These are phyloP conservation scores for Podargus strigoides DNA, from an alignment of 2,797 vertebrate genomes.

Conservation along the genomic window DNA sequence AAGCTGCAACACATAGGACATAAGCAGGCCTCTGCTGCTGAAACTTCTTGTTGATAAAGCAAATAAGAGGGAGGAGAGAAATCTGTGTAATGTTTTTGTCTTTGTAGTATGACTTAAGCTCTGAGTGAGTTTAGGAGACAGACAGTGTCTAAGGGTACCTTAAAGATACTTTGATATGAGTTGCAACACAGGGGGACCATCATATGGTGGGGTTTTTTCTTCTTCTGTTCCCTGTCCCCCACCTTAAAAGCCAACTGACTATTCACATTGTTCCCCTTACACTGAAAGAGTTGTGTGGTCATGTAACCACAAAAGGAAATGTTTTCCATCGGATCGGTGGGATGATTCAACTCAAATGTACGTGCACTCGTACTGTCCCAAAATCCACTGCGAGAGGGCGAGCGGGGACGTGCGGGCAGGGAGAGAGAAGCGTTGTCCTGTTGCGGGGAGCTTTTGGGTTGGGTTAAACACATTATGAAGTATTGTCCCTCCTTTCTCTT, in stretches of 20 bases:
- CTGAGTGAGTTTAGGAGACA: neutral
- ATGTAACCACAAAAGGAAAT: slow-evolving; percentile 36
- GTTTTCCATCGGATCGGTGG: neutral
- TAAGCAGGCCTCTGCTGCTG: neutral
- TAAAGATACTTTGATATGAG: neutral
- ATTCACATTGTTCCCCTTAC: neutral
- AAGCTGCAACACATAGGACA: neutral
- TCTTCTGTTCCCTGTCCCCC: neutral
- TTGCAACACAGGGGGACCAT: neutral
- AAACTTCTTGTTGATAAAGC: neutral
- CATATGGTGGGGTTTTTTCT: neutral
- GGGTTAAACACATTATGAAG: neutral
- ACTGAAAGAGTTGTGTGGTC: neutral
- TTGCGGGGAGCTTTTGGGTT: neutral
- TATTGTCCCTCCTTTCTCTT: neutral
- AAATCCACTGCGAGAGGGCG: fast-evolving
- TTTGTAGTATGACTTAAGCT: neutral
- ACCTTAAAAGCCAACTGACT: neutral
- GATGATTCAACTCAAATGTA: slow-evolving; percentile 38
- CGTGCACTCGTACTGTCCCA: neutral
- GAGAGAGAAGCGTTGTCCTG: neutral
- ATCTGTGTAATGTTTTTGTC: neutral
- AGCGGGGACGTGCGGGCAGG: fast-evolving
- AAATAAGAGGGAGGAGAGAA: neutral
- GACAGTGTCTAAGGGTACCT: neutral